These are phyloP conservation scores for Sesia bembeciformis DNA, from an alignment of 2,888 invertebrate species.

Conservation along the genomic window DNA sequence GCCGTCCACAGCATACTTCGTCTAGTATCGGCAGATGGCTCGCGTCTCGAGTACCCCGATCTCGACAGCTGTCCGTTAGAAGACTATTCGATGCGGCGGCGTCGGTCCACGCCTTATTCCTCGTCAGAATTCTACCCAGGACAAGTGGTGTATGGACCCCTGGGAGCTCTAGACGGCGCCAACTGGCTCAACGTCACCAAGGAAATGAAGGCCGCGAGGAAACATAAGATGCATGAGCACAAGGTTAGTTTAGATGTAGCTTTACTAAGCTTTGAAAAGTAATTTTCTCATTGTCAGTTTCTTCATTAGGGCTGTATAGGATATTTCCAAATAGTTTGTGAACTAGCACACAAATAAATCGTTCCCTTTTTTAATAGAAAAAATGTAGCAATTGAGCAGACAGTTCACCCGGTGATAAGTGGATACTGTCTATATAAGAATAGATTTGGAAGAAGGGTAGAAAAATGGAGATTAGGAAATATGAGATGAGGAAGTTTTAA, in stretches of 20 bases:
- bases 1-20: conserved; percentile 79
- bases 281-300: too few species aligned
- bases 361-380: too few species aligned
- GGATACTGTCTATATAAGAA: too few species aligned
- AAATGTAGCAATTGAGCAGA: too few species aligned
- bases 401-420: too few species aligned
- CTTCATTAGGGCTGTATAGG: too few species aligned
- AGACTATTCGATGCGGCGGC: conserved; percentile 80
- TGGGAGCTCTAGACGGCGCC: conserved; percentile 83
- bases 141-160: conserved; percentile 80
- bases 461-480: too few species aligned
- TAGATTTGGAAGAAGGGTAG: too few species aligned
- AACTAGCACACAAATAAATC: too few species aligned
- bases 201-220: conserved; percentile 78
- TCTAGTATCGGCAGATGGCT: conserved; percentile 78
- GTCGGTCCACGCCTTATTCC: conserved; percentile 64
- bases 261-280: too few species aligned
- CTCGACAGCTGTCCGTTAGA: conserved; percentile 80
- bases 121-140: conserved; percentile 66
- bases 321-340: too few species aligned
- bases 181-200: conserved; percentile 87
- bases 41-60: conserved; percentile 78
- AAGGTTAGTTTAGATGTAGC: conserved; percentile 42
- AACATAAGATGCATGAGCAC: conserved; percentile 73
- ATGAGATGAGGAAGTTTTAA: too few species aligned